phyloP scores from a whole-genome alignment of 1,140 invertebrate genomes.

The Drosophila watanabei region DNA sequence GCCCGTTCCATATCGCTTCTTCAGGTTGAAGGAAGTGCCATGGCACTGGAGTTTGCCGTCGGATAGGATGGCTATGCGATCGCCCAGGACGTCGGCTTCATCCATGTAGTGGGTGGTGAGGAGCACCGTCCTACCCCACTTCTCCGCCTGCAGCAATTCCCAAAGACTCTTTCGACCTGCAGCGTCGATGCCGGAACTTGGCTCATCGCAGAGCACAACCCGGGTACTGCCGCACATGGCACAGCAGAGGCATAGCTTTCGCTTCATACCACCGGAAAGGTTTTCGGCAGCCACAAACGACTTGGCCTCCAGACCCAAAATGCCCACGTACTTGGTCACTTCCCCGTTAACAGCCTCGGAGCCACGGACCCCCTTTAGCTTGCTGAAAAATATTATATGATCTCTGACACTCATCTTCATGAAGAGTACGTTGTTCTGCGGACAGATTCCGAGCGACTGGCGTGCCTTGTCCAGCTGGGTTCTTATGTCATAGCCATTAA shows the following conservation, averaged over 20 bases:
- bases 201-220: constrained; percentile 95
- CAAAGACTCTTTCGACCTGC: constrained; percentile 95
- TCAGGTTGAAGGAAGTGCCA: constrained; percentile 94
- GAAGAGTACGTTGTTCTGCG: constrained; percentile 98
- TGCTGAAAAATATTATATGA: constrained; percentile 94
- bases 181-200: constrained; percentile 98
- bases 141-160: constrained; percentile 91
- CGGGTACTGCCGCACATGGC: constrained; percentile 90
- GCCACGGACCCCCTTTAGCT: constrained; percentile 89
- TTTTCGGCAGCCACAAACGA: constrained; percentile 87
- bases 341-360: constrained; percentile 87
- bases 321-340: constrained; percentile 88
- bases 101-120: constrained; percentile 99
- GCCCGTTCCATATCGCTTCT: constrained; percentile 91
- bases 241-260: constrained; percentile 91
- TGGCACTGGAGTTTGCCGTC: constrained; percentile 92
- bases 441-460: constrained; percentile 94
- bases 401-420: constrained; percentile 95
- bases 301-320: constrained; percentile 89
- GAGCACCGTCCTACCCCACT: constrained; percentile 90
- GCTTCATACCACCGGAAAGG: constrained; percentile 95
- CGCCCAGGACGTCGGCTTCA: constrained; percentile 97
- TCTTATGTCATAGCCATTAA: constrained; percentile 90
- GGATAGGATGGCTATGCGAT: constrained; percentile 96
- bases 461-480: constrained; percentile 88